Evolutionary conservation across 2,113 vertebrate species (phyloP), one percentile per base, ranked within the genome.

Genomic region (Orcinus orca): DNA sequence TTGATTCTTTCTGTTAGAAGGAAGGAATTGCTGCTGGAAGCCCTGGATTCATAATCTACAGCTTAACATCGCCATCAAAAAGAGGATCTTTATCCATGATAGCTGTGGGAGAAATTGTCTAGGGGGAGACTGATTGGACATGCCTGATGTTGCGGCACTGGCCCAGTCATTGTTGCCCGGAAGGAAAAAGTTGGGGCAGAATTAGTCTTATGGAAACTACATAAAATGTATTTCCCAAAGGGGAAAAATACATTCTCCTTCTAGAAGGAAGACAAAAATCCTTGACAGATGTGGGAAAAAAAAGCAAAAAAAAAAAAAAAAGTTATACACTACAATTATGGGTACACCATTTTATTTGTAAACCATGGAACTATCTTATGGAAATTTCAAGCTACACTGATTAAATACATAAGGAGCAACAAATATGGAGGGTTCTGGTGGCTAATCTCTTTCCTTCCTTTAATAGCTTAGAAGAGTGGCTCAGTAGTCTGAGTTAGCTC

Each of bases 301-400:
- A 85, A 82, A 62, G n/a, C 55, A 29, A 73, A 15, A 73, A 20
- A 5, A 33, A 88, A 47, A 71, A 70, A 84, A 63, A 50, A 81
- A 18, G 25, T 33, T 86, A 29, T 17, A 70, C 3, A 65, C 33
- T 60, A 74, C 8, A 93, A 47, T 70, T 65, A 85, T 38, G 41
- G 41, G 74, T n/a, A 83, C 4, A 53, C 8, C 36, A n/a, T 77
- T 95, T 93, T 95, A 83, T 90, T 58, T 83, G 44, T 79, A 94
- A 96, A 50, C 80, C 36, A 71, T 14, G 81, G 68, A 93, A 76
- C 44, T 63, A 68, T 25, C 8, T 12, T 71, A 77, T 29, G 95
- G 70, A 92, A 88, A 4, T 89, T 76, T 93, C 50, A 96, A 68
- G 26, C 21, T 80, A 53, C 18, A 70, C 8, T 84, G 9, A 92